These are phyloP conservation scores for Drosophila recens DNA, from an alignment of 2,888 invertebrate species.

Conservation along the genomic window DNA sequence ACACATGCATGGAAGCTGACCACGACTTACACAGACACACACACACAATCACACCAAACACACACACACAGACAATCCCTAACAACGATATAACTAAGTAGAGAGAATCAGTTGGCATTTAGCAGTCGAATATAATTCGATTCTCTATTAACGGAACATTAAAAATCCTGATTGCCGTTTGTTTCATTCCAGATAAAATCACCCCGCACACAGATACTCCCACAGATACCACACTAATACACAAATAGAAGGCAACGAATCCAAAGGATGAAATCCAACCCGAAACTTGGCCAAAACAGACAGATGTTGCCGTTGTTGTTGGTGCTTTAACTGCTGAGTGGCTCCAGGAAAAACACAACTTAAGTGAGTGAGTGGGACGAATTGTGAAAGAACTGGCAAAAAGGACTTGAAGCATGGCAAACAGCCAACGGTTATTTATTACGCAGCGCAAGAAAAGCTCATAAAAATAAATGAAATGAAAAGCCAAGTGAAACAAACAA, in stretches of 20 bases:
- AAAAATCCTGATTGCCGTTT: conserved; percentile 75
- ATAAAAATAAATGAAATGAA: conserved; percentile 35
- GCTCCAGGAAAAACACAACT: conserved; percentile 33
- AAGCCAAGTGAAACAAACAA: conserved; percentile 30
- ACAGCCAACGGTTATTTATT: conserved; percentile 55
- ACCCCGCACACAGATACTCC: conserved; percentile 14
- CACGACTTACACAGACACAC: conserved; percentile 26
- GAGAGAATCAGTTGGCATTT: conserved; percentile 75
- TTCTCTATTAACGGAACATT: conserved; percentile 79
- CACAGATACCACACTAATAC: background rate
- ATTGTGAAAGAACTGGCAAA: conserved; percentile 2
- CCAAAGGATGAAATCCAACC: conserved; percentile 25
- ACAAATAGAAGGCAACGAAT: conserved; percentile 10
- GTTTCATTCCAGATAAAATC: conserved; percentile 76
- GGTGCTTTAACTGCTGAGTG: conserved; percentile 18
- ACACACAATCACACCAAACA: conserved; percentile 11
- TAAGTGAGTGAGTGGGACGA: background rate
- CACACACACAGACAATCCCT: conserved; percentile 8
- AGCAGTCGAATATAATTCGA: conserved; percentile 76
- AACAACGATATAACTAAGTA: conserved; percentile 27
- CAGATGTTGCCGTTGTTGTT: conserved; percentile 57
- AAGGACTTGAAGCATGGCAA: conserved; percentile 46
- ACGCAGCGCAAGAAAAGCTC: conserved; percentile 29
- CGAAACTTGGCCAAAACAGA: conserved; percentile 36
- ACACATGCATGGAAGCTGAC: conserved; percentile 30